Evolutionary conservation across 2,797 vertebrate species (phyloP).

Genomic region (Ctenosaura bakeri): DNA sequence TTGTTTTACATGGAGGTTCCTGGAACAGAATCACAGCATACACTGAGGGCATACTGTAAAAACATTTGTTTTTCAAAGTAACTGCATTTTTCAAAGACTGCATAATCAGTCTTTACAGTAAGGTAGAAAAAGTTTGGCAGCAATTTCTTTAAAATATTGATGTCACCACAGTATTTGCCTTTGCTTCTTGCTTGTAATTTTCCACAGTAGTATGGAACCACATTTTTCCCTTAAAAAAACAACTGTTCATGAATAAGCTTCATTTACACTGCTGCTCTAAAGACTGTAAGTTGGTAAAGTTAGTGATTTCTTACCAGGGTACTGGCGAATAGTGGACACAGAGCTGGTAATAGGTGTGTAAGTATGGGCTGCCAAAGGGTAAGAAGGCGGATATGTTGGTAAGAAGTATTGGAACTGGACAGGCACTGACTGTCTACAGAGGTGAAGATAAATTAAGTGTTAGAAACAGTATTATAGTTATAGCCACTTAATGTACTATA

Average conservation of each 20-base stretch:
- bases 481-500: neutral
- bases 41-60: no score
- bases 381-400: constrained; percentile 92
- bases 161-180: neutral
- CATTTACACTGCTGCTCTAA: neutral
- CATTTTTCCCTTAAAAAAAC: neutral
- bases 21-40: no score
- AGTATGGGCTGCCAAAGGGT: constrained; percentile 91
- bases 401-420: constrained; percentile 98
- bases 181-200: neutral
- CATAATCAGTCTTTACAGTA: neutral
- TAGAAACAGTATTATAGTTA: constrained; percentile 1
- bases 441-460: constrained; percentile 34
- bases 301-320: constrained; percentile 87
- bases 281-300: constrained; percentile 5
- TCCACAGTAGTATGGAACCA: neutral
- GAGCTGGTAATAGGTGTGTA: constrained; percentile 98
- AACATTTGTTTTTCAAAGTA: neutral
- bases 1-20: no score
- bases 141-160: neutral
- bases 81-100: neutral
- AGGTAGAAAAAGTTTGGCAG: neutral
- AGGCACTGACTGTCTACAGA: constrained; percentile 89
- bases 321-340: constrained; percentile 95
- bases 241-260: neutral